phyloP scores from a whole-genome alignment of 2,113 vertebrate genomes.

The Phycodurus eques region DNA sequence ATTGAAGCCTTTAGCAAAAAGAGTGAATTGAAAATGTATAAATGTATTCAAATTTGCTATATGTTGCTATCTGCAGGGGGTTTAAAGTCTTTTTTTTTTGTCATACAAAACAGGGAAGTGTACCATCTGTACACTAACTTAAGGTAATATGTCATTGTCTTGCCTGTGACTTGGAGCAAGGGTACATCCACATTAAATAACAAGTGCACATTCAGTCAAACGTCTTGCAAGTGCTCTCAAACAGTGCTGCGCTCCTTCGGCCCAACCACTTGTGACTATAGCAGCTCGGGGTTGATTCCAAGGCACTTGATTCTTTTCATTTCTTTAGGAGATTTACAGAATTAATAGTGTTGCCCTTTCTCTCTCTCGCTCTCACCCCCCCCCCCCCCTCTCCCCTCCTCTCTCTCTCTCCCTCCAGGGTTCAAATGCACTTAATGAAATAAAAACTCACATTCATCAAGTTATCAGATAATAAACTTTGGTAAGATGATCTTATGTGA shows the following conservation, averaged over 20 bases:
- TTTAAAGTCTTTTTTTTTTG: constrained; percentile 32
- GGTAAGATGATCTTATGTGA: constrained; percentile 44
- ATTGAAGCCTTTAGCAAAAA: constrained; percentile 47
- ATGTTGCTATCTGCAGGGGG: constrained; percentile 45
- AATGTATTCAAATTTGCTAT: constrained; percentile 32
- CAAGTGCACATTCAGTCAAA: constrained; percentile 33
- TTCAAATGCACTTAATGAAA: constrained; percentile 67
- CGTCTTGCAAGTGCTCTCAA: constrained; percentile 34
- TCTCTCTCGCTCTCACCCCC: constrained; percentile 36
- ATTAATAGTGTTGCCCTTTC: constrained; percentile 35
- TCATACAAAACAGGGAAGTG: constrained; percentile 50
- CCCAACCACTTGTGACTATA: constrained; percentile 33
- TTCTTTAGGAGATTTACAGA: constrained; percentile 44
- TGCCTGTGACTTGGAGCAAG: constrained; percentile 34
- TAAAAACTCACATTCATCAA: constrained; percentile 39
- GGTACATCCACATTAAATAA: constrained; percentile 27
- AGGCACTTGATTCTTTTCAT: constrained; percentile 73
- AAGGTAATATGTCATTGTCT: constrained; percentile 35
- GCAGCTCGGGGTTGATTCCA: constrained; percentile 54
- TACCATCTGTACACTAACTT: constrained; percentile 16
- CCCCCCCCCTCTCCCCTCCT: no score
- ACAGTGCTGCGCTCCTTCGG: constrained; percentile 25
- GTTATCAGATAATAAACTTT: constrained; percentile 39
- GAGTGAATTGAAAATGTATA: constrained; percentile 36
- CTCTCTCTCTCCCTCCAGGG: constrained; percentile 42